phyloP scores from a whole-genome alignment of 2,888 invertebrate genomes.

The Molanna angustata region DNA sequence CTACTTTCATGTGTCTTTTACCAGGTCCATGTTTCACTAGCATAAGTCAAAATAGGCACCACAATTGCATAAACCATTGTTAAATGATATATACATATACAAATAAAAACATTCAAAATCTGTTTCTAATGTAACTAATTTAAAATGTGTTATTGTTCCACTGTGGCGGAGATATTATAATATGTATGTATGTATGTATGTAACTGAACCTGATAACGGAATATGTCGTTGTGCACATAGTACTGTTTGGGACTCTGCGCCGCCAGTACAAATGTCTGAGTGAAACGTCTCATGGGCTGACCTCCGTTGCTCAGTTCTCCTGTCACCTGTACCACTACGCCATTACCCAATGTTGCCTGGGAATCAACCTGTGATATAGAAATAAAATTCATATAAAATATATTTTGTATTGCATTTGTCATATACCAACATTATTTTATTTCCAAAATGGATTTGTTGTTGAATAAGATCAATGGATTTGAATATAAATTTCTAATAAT shows the following conservation, averaged over 20 bases:
- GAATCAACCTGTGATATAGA: constrained; percentile 79
- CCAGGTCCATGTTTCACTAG: too few species aligned
- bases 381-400: too few species aligned
- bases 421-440: neutral
- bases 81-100: too few species aligned
- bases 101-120: too few species aligned
- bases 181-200: too few species aligned
- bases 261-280: constrained; percentile 96
- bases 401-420: neutral
- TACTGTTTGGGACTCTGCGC: constrained; percentile 96
- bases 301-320: constrained; percentile 96
- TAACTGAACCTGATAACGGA: constrained; percentile 97
- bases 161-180: neutral
- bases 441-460: neutral
- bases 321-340: constrained; percentile 96
- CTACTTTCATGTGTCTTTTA: too few species aligned
- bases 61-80: too few species aligned
- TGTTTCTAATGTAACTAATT: too few species aligned
- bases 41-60: too few species aligned
- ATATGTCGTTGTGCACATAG: constrained; percentile 98
- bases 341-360: constrained; percentile 89
- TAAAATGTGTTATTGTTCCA: neutral
- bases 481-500: neutral
- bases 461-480: neutral
- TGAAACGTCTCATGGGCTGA: constrained; percentile 95